Base-by-base conservation (phyloP, 2,113 vertebrate genomes). In the Tichodroma muraria region DNA sequence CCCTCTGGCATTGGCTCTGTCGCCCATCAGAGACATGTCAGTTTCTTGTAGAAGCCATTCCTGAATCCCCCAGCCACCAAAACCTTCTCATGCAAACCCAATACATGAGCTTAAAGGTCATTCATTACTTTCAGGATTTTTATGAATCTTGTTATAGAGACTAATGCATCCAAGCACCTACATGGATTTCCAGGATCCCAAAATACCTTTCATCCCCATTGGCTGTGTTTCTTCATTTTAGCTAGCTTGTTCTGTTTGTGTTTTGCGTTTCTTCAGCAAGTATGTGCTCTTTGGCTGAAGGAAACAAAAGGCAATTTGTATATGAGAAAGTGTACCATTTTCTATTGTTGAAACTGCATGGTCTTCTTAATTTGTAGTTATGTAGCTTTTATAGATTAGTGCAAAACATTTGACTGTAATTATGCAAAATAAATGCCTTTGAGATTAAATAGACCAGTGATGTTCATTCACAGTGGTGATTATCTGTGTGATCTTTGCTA, bases 11-110 rank as follows among this genome's bases (percentile, higher is more conserved):
- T 25, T 45, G 61, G 11, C 47, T 61, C 21, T 76, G 9, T 76
- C 1, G 0, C 27, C 52, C 37, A 13, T 13, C 0, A 0, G 44
- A 28, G 33, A 77, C 52, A 11, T 2, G 5, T 38, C 71, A 77
- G 35, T 31, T 77, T 61, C 42, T 80, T 4, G 2, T 22, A 52
- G 28, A 45, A 66, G 19, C 23, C 33, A 38, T 28, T 31, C 27
- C 30, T 53, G 38, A 45, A 45, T 11, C 6, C 11, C 14, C 5
- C 59, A 25, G 37, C 20, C 45, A 40, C 44, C 37, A 45, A 65
- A 85, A 53, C 30, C 17, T 79, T 45, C 17, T 50, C 21, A 11
- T 40, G 33, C 6, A 35, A 79, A 47, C 21, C 15, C 59, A 42
- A 0, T 24, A 49, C 6, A 8, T 78, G 5, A 66, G 15, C 27